These are phyloP conservation scores for Sesia apiformis DNA, from an alignment of 2,888 invertebrate species.

Conservation along the genomic window DNA sequence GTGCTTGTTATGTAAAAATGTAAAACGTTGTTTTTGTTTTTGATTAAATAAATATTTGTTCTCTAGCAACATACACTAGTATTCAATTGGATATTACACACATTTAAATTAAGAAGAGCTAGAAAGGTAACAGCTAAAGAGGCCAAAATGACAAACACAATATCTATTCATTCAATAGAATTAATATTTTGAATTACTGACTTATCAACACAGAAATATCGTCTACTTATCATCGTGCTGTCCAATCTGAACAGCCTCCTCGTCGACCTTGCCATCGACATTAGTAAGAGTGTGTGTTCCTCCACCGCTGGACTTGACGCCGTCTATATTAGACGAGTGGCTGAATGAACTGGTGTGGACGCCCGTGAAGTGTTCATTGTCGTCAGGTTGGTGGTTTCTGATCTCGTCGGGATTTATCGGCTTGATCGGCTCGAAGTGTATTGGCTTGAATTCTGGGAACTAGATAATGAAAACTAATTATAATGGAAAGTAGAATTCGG, in stretches of 20 bases:
- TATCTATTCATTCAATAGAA: too few species aligned
- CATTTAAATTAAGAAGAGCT: too few species aligned
- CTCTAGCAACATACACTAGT: too few species aligned
- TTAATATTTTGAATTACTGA: too few species aligned
- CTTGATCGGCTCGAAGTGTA: background rate
- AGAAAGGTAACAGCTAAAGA: too few species aligned
- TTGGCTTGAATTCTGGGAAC: background rate
- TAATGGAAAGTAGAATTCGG: background rate
- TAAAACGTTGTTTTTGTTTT: too few species aligned
- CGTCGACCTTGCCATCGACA: constrained; percentile 75
- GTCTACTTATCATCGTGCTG: background rate
- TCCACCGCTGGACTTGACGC: constrained; percentile 66
- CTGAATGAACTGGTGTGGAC: constrained; percentile 10
- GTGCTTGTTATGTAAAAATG: too few species aligned
- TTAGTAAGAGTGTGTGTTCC: constrained; percentile 73
- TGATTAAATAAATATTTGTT: too few species aligned
- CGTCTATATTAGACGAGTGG: constrained; percentile 55
- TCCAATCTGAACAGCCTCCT: constrained; percentile 5
- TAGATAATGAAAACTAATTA: background rate
- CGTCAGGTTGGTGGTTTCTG: background rate
- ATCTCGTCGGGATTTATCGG: background rate
- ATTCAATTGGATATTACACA: too few species aligned
- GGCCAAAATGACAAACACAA: too few species aligned
- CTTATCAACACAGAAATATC: too few species aligned
- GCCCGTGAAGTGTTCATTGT: constrained; percentile 11